Evolutionary conservation across 30 jellyfish, hydroid and myxozoan species (phyloP).

Genomic region (Aurelia coerulea): DNA sequence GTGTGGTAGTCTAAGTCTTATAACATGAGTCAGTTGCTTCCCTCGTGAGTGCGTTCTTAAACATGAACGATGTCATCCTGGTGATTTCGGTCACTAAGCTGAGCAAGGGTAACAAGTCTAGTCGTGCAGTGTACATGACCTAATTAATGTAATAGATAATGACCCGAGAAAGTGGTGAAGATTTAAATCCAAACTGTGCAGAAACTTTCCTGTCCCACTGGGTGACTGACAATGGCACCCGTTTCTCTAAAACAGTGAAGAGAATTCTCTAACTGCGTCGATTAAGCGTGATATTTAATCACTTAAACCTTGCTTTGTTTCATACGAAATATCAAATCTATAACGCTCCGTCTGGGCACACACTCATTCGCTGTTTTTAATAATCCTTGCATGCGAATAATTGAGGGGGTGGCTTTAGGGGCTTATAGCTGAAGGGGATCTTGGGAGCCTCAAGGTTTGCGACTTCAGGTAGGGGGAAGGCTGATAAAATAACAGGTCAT

Average conservation of each 20-base stretch:
- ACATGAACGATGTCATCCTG: too few relatives aligned
- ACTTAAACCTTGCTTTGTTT: constrained; percentile 52
- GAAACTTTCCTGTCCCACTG: constrained; percentile 73
- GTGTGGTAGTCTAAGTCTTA: too few relatives aligned
- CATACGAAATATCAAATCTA: constrained; percentile 2
- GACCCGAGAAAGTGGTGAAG: constrained; percentile 43
- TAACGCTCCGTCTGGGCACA: neutral
- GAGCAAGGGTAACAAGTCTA: too few relatives aligned
- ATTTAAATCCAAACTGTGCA: constrained; percentile 56
- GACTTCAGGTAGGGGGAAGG: too few relatives aligned
- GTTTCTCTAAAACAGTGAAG: constrained; percentile 38
- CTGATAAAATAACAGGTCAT: too few relatives aligned
- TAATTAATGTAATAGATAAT: neutral
- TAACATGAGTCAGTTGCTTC: too few relatives aligned
- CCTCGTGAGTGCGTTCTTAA: too few relatives aligned
- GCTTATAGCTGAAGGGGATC: too few relatives aligned
- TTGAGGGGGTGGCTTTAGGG: too few relatives aligned
- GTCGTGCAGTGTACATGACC: too few relatives aligned
- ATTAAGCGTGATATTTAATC: constrained; percentile 40
- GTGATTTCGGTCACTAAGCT: too few relatives aligned
- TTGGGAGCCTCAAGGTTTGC: too few relatives aligned
- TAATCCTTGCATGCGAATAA: neutral
- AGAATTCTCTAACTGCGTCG: constrained; percentile 36
- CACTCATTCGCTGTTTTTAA: neutral
- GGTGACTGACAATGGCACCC: constrained; percentile 39